Percentiles rank a stretch among this genome's conserved stretches.
These are phyloP conservation scores for Drosophila robusta DNA, from an alignment of 2,888 invertebrate genomes.

Conservation along the genomic window DNA sequence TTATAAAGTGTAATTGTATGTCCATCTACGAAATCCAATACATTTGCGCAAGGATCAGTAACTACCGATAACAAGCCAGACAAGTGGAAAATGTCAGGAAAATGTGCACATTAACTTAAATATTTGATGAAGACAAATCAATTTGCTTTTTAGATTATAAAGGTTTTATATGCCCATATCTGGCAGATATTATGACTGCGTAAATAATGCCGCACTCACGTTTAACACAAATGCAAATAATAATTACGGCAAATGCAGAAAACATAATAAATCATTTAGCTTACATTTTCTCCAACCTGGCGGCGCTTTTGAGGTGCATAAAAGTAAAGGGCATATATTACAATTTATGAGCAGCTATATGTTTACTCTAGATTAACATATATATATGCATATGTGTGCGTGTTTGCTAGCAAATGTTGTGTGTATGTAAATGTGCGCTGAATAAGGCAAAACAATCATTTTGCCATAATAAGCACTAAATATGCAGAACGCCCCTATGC, in stretches of 20 bases:
- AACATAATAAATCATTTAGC: neutral
- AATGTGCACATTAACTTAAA: neutral
- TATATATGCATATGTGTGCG: neutral
- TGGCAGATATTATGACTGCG: neutral
- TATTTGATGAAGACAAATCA: neutral
- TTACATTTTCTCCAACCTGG: neutral
- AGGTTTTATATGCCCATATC: neutral
- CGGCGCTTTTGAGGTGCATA: slow-evolving; percentile 13
- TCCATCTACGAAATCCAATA: too few species aligned
- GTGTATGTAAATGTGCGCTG: slow-evolving; percentile 62
- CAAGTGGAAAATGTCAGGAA: neutral
- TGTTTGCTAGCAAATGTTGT: slow-evolving; percentile 10
- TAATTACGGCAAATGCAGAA: slow-evolving; percentile 8
- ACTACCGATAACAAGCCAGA: too few species aligned
- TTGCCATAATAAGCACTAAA: slow-evolving; percentile 77
- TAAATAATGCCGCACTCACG: neutral
- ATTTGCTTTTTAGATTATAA: slow-evolving; percentile 4
- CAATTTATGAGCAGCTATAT: slow-evolving; percentile 42
- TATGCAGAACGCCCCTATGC: slow-evolving; percentile 63
- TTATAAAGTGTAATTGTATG: too few species aligned
- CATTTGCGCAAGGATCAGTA: too few species aligned
- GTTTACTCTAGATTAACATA: slow-evolving; percentile 1
- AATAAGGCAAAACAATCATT: slow-evolving; percentile 75
- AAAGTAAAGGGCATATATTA: slow-evolving; percentile 9
- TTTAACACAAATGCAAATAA: slow-evolving; percentile 22